phyloP scores from a whole-genome alignment of 2,113 vertebrate species.

The Phrynosoma platyrhinos region DNA sequence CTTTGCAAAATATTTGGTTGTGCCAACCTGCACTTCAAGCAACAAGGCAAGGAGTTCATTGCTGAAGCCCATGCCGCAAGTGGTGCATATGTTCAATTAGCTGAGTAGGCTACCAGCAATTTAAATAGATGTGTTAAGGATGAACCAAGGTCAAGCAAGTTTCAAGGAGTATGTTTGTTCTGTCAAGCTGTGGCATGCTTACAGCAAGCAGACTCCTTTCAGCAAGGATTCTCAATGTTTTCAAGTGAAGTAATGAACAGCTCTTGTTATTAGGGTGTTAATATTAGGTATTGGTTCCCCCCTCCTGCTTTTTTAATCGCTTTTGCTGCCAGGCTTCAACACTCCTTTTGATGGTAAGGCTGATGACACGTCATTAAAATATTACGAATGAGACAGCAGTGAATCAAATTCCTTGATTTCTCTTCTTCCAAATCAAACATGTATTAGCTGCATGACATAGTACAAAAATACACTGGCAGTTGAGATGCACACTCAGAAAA shows the following conservation, averaged over 20 bases:
- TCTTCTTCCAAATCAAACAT: constrained; percentile 2
- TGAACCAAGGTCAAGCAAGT: constrained; percentile 39
- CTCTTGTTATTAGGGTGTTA: constrained; percentile 25
- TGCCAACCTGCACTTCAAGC: constrained; percentile 60
- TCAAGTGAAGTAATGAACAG: constrained; percentile 37
- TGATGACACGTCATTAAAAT: constrained; percentile 26
- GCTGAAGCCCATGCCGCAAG: constrained; percentile 51
- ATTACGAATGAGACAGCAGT: constrained; percentile 18
- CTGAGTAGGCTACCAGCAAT: constrained; percentile 59
- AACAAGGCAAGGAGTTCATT: constrained; percentile 46
- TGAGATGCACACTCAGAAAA: neutral
- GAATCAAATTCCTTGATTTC: constrained; percentile 1
- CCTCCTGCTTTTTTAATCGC: neutral
- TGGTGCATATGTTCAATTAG: constrained; percentile 38
- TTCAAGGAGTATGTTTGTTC: constrained; percentile 55
- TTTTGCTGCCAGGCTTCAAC: constrained; percentile 20
- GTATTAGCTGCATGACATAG: too few species aligned
- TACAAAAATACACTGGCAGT: neutral
- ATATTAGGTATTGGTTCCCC: constrained; percentile 28
- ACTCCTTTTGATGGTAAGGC: neutral
- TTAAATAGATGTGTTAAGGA: constrained; percentile 60
- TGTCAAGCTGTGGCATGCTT: constrained; percentile 66
- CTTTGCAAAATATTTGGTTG: constrained; percentile 51
- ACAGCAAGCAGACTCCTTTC: constrained; percentile 44
- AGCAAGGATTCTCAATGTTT: constrained; percentile 46